These are phyloP conservation scores for Bungarus multicinctus DNA, from an alignment of 2,113 vertebrate species.

Conservation along the genomic window DNA sequence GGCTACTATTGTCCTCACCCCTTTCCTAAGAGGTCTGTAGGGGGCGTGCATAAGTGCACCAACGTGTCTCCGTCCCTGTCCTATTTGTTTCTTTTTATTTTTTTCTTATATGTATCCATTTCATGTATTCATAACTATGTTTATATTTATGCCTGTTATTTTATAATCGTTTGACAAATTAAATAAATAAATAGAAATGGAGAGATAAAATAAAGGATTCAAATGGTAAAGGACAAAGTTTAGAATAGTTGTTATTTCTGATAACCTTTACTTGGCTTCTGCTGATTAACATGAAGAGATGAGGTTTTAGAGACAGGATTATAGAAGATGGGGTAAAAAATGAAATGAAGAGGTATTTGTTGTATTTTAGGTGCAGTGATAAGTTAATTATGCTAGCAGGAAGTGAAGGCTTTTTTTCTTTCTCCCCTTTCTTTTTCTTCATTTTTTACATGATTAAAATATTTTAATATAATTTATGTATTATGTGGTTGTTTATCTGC, in stretches of 20 bases:
- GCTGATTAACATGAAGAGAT: neutral
- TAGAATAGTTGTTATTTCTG: neutral
- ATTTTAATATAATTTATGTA: neutral
- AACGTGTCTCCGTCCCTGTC: too few species aligned
- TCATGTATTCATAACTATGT: too few species aligned
- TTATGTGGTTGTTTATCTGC: neutral
- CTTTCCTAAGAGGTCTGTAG: too few species aligned
- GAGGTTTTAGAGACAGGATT: neutral
- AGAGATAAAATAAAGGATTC: neutral
- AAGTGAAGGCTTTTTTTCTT: neutral
- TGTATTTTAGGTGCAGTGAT: neutral
- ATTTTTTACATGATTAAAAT: neutral
- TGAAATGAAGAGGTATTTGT: neutral
- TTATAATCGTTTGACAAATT: too few species aligned
- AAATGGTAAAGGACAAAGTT: neutral
- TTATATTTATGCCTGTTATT: too few species aligned
- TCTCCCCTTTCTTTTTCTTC: neutral
- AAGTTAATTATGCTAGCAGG: neutral
- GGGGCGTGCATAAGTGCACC: too few species aligned
- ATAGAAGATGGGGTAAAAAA: neutral
- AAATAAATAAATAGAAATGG: too few species aligned
- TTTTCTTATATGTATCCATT: too few species aligned
- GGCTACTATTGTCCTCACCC: too few species aligned
- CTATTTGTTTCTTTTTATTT: too few species aligned
- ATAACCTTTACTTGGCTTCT: neutral